phyloP scores from a whole-genome alignment of 1,140 invertebrate genomes.

The Lepidostoma basale region DNA sequence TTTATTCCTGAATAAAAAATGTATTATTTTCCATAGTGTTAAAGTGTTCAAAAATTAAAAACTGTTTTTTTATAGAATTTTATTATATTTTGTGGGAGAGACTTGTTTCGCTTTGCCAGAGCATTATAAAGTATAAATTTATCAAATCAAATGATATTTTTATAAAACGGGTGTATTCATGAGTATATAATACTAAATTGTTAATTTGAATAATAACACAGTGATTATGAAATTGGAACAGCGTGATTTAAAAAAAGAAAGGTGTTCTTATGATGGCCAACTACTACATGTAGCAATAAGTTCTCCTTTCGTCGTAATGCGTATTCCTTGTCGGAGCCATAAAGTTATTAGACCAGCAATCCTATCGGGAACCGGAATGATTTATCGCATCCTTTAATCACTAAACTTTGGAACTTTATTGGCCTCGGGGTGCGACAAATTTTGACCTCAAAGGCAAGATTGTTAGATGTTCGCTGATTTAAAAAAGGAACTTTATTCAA shows the following conservation, averaged over 20 bases:
- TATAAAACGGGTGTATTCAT: no score
- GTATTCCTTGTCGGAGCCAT: constrained; percentile 41
- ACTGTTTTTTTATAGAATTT: no score
- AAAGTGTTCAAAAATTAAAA: no score
- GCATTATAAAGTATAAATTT: no score
- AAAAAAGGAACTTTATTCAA: no score
- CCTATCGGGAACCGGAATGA: constrained; percentile 43
- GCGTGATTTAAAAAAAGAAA: not conserved
- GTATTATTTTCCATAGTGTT: no score
- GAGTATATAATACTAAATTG: not conserved
- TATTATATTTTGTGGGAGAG: no score
- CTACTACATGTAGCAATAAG: constrained; percentile 7
- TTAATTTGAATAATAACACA: no score
- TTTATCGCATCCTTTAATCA: constrained; percentile 46
- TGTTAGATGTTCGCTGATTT: constrained; percentile 8
- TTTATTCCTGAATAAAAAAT: no score
- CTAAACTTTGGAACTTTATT: constrained; percentile 44
- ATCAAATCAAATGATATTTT: no score
- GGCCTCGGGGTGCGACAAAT: constrained; percentile 44
- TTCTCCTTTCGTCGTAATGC: constrained; percentile 40
- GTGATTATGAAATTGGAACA: no score
- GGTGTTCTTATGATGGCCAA: constrained; percentile 9
- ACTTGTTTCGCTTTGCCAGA: no score
- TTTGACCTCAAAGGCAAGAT: constrained; percentile 36
- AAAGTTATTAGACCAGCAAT: constrained; percentile 45